Evolutionary conservation across 2,888 invertebrate species (phyloP), one percentile per base, ranked within the genome.

Genomic region (Lasioglossum lativentre): DNA sequence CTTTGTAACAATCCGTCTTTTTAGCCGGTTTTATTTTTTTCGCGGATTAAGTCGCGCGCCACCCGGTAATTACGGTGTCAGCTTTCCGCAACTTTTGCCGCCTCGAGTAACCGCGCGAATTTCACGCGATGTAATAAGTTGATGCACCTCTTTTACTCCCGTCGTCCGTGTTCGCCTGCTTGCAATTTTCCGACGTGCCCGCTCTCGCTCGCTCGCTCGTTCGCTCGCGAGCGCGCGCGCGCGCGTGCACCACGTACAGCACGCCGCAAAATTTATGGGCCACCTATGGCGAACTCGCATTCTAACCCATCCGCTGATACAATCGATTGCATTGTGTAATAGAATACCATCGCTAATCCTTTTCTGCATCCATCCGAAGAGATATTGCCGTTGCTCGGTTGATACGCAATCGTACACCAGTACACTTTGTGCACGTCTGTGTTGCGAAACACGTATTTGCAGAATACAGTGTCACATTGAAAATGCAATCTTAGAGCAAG

Each of bases 61-160:
- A 45, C 80, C 19, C 59, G 68, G 81, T 77, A 90, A 90, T 90
- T 90, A 90, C 66, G 74, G 87, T 73, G 86, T 86, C 87, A 76
- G 75, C 80, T 74, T 83, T 74, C 80, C 84, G 72, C 85, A 81
- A 83, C 73, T 84, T 83, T 84, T 83, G 80, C 68, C 66, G 78
- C 68, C 23, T 30, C 77, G 71, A 59, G 74, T 73, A 56, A 75
- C 72, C 78, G 83, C 78, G 83, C 82, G 76, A 89, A 87, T 89
- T 82, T 89, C 83, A 77, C 79, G 52, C 68, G 68, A 40, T 47
- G 56, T 78, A 86, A 85, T 72, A 82, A 63, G 52, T 72, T 56
- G 45, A 27, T 30, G 27, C 74, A 68, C 59, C 70, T 47, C 34
- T 73, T 66, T 78, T 75, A 78, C 47, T 42, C 68, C 23, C 19